Percentiles rank a stretch among this genome's conserved stretches.
Conservation (phyloP, 2,113 vertebrate species). For the Oncorhynchus nerka region DNA sequence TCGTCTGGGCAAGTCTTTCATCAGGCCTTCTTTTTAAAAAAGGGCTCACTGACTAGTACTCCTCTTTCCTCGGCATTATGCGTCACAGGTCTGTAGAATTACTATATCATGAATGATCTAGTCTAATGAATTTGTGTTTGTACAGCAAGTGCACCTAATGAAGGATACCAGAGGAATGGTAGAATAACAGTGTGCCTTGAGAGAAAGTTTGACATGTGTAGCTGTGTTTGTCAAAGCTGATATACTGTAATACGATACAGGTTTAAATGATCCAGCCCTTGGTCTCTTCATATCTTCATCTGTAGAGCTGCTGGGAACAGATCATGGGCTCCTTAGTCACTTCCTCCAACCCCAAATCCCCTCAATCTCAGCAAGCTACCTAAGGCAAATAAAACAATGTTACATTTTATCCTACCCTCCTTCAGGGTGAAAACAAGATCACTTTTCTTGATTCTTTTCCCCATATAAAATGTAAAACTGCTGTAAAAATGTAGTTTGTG, state of each 20-base stretch:
- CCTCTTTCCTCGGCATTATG: not conserved
- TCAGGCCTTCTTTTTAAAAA: not conserved
- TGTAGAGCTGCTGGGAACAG: slow-evolving; percentile 35
- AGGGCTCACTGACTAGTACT: not conserved
- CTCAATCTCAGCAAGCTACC: slow-evolving; percentile 55
- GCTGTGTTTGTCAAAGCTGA: slow-evolving; percentile 38
- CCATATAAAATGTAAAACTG: slow-evolving; percentile 52
- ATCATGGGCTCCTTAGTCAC: slow-evolving; percentile 21
- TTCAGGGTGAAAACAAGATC: slow-evolving; percentile 38
- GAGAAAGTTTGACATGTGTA: slow-evolving; percentile 46
- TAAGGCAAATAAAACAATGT: slow-evolving; percentile 64
- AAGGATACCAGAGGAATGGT: slow-evolving; percentile 26
- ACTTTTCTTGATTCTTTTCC: slow-evolving; percentile 52
- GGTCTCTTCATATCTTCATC: slow-evolving; percentile 43
- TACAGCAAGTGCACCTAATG: slow-evolving; percentile 1
- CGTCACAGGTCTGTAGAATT: slow-evolving; percentile 17
- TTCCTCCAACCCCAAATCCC: slow-evolving; percentile 27
- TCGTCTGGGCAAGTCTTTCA: not conserved
- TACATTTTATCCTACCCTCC: slow-evolving; percentile 49
- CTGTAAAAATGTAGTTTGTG: slow-evolving; percentile 56
- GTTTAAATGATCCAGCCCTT: slow-evolving; percentile 51
- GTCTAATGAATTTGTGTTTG: not conserved
- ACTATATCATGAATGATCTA: slow-evolving; percentile 33
- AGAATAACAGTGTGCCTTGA: slow-evolving; percentile 46
- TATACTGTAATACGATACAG: slow-evolving; percentile 54